Evolutionary conservation across 2,797 vertebrate genomes (phyloP).

Genomic region (Helarctos malayanus): DNA sequence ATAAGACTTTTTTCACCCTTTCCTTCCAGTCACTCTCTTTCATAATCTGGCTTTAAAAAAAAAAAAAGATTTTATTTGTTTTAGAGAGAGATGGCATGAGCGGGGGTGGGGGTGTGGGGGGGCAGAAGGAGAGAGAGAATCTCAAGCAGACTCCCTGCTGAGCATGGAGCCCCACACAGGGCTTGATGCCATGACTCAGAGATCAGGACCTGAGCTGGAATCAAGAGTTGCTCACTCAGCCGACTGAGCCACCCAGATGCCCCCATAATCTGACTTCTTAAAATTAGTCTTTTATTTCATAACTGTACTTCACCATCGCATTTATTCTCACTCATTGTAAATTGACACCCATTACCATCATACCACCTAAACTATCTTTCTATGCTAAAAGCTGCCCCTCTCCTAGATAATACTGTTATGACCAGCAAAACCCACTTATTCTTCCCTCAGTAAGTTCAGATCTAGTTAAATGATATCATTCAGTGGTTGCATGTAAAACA

Average conservation of each 20-base stretch:
- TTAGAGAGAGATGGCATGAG: too few species aligned
- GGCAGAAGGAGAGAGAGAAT: neutral
- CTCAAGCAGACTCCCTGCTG: neutral
- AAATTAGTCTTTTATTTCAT: constrained; percentile 33
- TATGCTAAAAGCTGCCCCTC: neutral
- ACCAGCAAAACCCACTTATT: neutral
- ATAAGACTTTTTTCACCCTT: neutral
- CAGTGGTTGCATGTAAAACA: neutral
- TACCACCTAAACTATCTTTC: constrained; percentile 18
- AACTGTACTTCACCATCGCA: neutral
- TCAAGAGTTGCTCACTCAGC: neutral
- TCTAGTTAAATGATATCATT: neutral
- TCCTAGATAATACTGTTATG: neutral
- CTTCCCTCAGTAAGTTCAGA: neutral
- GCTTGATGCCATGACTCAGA: neutral
- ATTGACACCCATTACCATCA: neutral
- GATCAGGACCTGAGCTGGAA: neutral
- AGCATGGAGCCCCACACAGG: neutral
- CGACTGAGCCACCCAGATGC: neutral
- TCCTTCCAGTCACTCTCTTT: neutral
- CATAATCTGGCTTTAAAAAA: neutral
- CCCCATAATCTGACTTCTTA: neutral
- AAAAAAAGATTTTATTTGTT: too few species aligned
- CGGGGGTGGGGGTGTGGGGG: too few species aligned
- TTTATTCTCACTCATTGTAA: neutral